These are phyloP conservation scores for Seriola dumerili DNA, from an alignment of 2,113 vertebrate species.

Conservation along the genomic window DNA sequence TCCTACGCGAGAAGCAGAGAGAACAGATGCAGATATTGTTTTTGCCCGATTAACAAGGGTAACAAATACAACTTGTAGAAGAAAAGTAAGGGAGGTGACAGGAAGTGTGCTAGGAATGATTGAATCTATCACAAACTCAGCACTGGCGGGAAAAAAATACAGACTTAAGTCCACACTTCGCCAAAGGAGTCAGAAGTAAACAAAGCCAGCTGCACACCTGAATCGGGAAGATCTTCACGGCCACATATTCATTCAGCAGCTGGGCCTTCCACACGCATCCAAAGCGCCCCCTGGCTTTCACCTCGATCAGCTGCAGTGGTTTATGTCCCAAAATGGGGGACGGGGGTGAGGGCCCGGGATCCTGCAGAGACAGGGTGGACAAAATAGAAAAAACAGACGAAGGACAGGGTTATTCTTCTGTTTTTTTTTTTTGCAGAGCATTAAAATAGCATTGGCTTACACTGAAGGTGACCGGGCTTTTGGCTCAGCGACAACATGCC, in stretches of 20 bases:
- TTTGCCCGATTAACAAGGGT: background rate
- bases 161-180: too few relatives aligned
- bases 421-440: conserved; percentile 7
- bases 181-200: background rate
- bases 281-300: conserved; percentile 97
- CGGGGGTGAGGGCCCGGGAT: conserved; percentile 93
- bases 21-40: conserved; percentile 20
- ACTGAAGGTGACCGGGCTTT: conserved; percentile 50
- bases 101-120: background rate
- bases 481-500: conserved; percentile 44
- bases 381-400: background rate
- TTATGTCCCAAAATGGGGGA: conserved; percentile 94
- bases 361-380: conserved; percentile 78
- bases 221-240: conserved; percentile 98
- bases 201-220: conserved; percentile 84
- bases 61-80: background rate
- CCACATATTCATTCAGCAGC: conserved; percentile 93
- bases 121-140: background rate
- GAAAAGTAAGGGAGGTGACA: background rate
- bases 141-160: too few relatives aligned
- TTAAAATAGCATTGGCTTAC: conserved; percentile 40
- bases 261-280: conserved; percentile 99
- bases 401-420: conserved; percentile 34
- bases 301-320: conserved; percentile 94
- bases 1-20: conserved; percentile 83